phyloP scores from a whole-genome alignment of 2,113 vertebrate genomes.

The Physeter macrocephalus region DNA sequence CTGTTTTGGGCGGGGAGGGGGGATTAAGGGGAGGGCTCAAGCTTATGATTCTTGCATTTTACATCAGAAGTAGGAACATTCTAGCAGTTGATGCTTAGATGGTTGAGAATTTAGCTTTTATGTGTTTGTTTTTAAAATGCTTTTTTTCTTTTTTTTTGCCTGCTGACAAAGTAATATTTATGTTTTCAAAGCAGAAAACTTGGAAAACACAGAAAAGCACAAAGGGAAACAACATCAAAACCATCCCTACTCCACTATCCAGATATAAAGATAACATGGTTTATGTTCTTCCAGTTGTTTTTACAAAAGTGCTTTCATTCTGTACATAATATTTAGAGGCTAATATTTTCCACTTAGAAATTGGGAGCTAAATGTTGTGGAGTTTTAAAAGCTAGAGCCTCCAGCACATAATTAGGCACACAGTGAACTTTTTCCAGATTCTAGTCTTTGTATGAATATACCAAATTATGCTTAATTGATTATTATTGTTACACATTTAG shows the following conservation, averaged over 20 bases:
- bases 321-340: neutral
- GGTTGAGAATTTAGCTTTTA: conserved; percentile 54
- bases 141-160: neutral
- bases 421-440: neutral
- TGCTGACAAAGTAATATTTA: conserved; percentile 33
- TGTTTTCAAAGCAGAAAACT: conserved; percentile 44
- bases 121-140: conserved; percentile 48
- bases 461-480: conserved; percentile 1
- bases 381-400: neutral
- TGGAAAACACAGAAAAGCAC: conserved; percentile 41
- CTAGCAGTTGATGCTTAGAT: conserved; percentile 23
- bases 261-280: conserved; percentile 3
- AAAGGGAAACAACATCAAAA: conserved; percentile 36
- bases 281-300: conserved; percentile 25
- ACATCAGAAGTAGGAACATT: neutral
- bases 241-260: neutral
- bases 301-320: neutral
- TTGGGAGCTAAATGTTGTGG: neutral
- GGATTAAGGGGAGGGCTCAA: neutral
- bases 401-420: neutral
- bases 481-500: neutral
- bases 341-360: conserved; percentile 14
- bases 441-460: neutral
- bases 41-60: conserved; percentile 29
- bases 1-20: neutral